Base-by-base conservation (phyloP, 2,113 vertebrate genomes). In the Grallaria varia region DNA sequence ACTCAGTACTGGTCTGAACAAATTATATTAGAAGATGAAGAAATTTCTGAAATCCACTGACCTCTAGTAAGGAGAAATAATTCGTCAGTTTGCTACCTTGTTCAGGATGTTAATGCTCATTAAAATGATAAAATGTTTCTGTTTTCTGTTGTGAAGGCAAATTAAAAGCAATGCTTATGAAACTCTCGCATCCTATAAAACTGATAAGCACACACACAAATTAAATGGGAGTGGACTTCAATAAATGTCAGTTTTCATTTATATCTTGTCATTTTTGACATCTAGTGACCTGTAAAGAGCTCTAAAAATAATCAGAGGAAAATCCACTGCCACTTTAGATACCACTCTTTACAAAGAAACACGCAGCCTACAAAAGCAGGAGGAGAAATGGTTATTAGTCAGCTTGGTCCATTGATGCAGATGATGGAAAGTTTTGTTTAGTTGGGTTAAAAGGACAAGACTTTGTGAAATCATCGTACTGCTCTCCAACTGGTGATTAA, bases 221-320 rank as follows among this genome's bases (percentile, higher is more conserved):
- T 85, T 84, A 92, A 83, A 95, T 45, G 47, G 76, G 50, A 94
- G 76, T 12, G 44, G 33, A 63, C 72, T 91, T 91, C 55, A 10
- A 80, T 71, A 83, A 93, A 88, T 83, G 90, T 67, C 94, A 92
- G 37, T 31, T 88, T 92, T 69, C 53, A 79, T 83, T 94, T 95
- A 52, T 79, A 79, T 75, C 33, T 75, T 87, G 58, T 75, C 24
- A 60, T 72, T 93, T 95, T 90, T 93, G 67, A 88, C 72, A 93
- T 73, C 67, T 88, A 45, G 67, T 95, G 94, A 96, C 90, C 90
- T 77, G 59, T 68, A 75, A 89, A 84, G 45, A 78, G 40, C 52
- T 79, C 84, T 87, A 76, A 87, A 94, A 90, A 86, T 40, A 77
- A 78, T 50, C 45, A 88, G 60, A 93, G 50, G 59, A 84, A 88